Conservation (phyloP, 2,888 invertebrate species). For the Yponomeuta plumbellus region DNA sequence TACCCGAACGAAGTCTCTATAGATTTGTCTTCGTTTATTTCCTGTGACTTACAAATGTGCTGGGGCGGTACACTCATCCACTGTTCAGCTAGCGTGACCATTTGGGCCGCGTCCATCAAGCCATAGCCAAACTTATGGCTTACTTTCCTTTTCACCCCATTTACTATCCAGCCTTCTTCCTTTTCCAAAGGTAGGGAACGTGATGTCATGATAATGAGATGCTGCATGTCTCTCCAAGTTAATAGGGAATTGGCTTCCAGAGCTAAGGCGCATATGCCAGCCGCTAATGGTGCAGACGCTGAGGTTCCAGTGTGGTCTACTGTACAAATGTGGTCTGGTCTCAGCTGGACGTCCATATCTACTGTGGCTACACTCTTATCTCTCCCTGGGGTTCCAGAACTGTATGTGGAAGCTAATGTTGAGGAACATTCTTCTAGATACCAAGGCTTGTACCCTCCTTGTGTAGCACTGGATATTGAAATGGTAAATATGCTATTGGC, state of each 20-base stretch:
- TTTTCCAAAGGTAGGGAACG: conserved; percentile 91
- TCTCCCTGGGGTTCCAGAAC: conserved; percentile 94
- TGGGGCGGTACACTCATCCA: conserved; percentile 97
- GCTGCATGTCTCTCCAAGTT: conserved; percentile 99
- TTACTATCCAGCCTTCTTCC: conserved; percentile 94
- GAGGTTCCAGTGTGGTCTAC: conserved; percentile 95
- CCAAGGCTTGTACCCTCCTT: conserved; percentile 97
- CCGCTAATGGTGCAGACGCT: conserved; percentile 95
- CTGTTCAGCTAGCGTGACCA: conserved; percentile 93
- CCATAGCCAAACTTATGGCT: conserved; percentile 99
- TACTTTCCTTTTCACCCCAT: conserved; percentile 95
- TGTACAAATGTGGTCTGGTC: conserved; percentile 92
- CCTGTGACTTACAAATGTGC: conserved; percentile 95
- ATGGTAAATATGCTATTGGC: conserved; percentile 99
- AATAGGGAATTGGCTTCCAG: conserved; percentile 94
- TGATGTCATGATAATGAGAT: conserved; percentile 93
- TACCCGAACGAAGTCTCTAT: conserved; percentile 87
- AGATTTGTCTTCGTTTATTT: conserved; percentile 88
- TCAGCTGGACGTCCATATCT: conserved; percentile 91
- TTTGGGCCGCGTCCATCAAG: conserved; percentile 96
- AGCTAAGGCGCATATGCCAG: conserved; percentile 95
- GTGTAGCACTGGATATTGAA: conserved; percentile 97
- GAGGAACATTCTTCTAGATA: conserved; percentile 99
- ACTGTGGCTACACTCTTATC: conserved; percentile 94
- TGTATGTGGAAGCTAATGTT: conserved; percentile 98